Base-by-base conservation (phyloP, 2,797 vertebrate species). In the Crenichthys baileyi region DNA sequence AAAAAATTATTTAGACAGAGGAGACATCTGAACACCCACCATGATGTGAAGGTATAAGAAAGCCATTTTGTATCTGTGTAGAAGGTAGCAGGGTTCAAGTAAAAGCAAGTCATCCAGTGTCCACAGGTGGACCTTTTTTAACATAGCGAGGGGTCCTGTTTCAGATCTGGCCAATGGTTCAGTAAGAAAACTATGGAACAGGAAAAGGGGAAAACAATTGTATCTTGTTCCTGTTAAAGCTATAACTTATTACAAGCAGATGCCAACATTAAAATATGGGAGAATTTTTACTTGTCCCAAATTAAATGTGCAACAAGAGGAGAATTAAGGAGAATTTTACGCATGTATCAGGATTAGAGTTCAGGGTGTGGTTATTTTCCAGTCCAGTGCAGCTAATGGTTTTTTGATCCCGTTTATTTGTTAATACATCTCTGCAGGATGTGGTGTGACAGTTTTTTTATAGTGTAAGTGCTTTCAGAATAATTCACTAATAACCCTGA, bases 371-470 rank as follows among this genome's bases (percentile, higher is more conserved):
- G 36, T 41, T 41, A 22, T 39, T 39, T 22, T 22, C 61, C 31
- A 39, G 63, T 24, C 12, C 18, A 39, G 63, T 24, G 7, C 18
- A 39, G 36, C 18, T 22, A 18, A 22, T 20, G 20, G 61, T 9
- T 39, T 36, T 60, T 60, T 60, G 2, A 7, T 18, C 11, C 61
- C 39, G 31, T 18, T 36, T 22, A 22, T 39, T 65, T 65, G 61
- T 41, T 41, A 39, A 36, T 29, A 36, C 16, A 15, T 41, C 9
- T 67, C 12, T 3, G 3, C 31, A 46, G 56, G 3, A 65, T 29
- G 18, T 80, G 7, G 70, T 63, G 48, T 2, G 65, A 48, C 18
- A 29, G 41, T 46, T 71, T 79, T 80, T 15, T 58, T 26, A 36
- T 20, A 36, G 31, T 63, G 26, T 7, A 63, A 75, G 24, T 73